These are phyloP conservation scores for Rhegmatorhina hoffmannsi DNA, from an alignment of 2,113 vertebrate species.

Conservation along the genomic window DNA sequence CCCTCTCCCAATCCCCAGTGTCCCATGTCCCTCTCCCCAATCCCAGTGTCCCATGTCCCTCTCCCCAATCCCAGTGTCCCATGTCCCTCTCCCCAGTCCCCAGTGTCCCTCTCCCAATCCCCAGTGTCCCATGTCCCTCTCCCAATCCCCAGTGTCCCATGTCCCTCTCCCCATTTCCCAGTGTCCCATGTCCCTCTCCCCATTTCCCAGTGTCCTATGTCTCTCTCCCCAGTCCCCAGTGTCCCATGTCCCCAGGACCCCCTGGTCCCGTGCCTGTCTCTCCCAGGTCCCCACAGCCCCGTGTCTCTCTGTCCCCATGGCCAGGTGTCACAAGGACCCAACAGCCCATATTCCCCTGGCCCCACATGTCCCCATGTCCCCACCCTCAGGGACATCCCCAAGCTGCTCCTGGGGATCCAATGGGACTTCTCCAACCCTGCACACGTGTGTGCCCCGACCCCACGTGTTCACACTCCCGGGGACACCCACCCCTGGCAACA, in stretches of 20 bases:
- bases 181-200: too few species aligned
- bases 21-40: not conserved
- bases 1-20: not conserved
- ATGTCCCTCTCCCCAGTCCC: too few species aligned
- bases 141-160: too few species aligned
- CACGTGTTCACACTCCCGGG: not conserved
- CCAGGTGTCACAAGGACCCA: not conserved
- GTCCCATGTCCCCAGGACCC: not conserved
- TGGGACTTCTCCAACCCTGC: accelerated
- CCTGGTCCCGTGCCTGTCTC: not conserved
- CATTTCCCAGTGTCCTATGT: too few species aligned
- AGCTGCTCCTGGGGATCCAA: accelerated
- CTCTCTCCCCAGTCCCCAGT: not conserved
- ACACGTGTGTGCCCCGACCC: accelerated
- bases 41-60: too few species aligned
- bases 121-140: too few species aligned
- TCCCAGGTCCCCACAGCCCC: not conserved
- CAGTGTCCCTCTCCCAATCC: too few species aligned
- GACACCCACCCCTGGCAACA: too few species aligned
- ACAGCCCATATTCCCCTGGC: accelerated
- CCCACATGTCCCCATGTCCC: not conserved
- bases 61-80: too few species aligned
- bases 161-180: too few species aligned
- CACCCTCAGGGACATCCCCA: not conserved
- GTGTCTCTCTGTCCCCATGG: not conserved